Base-by-base conservation (phyloP, 2,113 vertebrate genomes). In the Rhabdomys dilectus region DNA sequence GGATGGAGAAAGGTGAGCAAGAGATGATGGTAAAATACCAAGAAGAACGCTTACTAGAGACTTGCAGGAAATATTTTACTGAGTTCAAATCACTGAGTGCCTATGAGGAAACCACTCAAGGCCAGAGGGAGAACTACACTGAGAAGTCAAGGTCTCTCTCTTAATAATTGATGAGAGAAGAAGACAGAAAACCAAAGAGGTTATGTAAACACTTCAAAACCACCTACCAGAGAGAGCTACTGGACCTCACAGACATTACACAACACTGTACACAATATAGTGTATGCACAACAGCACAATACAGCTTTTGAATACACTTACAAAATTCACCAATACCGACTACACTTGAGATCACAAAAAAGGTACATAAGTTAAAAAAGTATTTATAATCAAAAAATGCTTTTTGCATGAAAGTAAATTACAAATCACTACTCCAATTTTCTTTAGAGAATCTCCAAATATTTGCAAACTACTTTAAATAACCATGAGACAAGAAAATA, bases 171-270 rank as follows among this genome's bases (percentile, higher is more conserved):
- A 93, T 34, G 77, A 36, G 53, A 58, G 26, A 87, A 80, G 31
- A 16, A 72, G 77, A 96, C 45, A 78, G 93, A 78, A 93, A 91
- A 88, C 88, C 91, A 48, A 45, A 48, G 82, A 70, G 48, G 36
- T 89, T 88, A 91, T 60, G 19, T 45, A 84, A 73, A 39, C 10
- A 93, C 7, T 9, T 73, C 53, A 73, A 95, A 34, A 94, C 64
- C 24, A 78, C 39, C 26, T 94, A 68, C 62, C 77, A 96, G 62
- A 58, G 58, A 19, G 22, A n/a, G 5, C 21, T 42, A 88, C 2
- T 10, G 56, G 7, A 82, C 45, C 48, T 93, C 70, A 82, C 1
- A 58, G n/a, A 66, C 62, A 90, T 58, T 84, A 87, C 0, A 96
- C n/a, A 96, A 62, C 42, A 89, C 7, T n/a, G 48, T 1, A 81